These are phyloP conservation scores for Sipha flava DNA, from an alignment of 1,140 invertebrate species.

Conservation along the genomic window DNA sequence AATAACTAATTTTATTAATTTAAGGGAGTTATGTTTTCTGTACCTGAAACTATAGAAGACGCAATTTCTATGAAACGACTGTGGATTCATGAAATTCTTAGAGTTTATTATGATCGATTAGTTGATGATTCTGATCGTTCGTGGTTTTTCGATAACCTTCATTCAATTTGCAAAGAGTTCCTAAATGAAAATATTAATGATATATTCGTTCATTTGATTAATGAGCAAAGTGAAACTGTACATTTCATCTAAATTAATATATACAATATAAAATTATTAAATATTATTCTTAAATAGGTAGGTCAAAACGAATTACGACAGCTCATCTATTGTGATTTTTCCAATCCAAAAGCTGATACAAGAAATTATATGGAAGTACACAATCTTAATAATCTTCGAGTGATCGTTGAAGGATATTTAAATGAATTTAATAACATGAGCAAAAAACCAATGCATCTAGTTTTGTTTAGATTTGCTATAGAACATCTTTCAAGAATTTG, in stretches of 20 bases:
- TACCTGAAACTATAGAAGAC: conserved; percentile 83
- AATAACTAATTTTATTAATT: conserved; percentile 28
- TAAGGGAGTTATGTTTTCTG: conserved; percentile 81
- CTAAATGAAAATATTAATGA: conserved; percentile 49
- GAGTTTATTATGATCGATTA: conserved; percentile 89
- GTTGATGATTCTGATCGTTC: conserved; percentile 70
- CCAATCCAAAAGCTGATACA: conserved; percentile 83
- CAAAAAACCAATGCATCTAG: conserved; percentile 94
- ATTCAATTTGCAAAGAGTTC: conserved; percentile 44
- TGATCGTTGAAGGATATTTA: conserved; percentile 82
- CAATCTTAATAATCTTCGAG: conserved; percentile 70
- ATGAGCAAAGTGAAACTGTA: neutral
- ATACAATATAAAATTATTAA: neutral
- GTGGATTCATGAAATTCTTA: conserved; percentile 88
- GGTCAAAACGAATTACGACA: conserved; percentile 68
- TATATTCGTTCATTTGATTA: conserved; percentile 45
- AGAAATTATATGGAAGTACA: conserved; percentile 80
- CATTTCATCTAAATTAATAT: neutral
- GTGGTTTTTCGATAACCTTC: conserved; percentile 63
- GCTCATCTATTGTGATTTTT: conserved; percentile 91
- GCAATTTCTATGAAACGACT: conserved; percentile 79
- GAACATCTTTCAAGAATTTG: conserved; percentile 89
- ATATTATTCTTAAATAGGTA: conserved; percentile 1
- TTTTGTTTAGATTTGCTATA: conserved; percentile 90
- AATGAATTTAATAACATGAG: conserved; percentile 93